These are phyloP conservation scores for Labrus mixtus DNA, from an alignment of 2,113 vertebrate species.

Conservation along the genomic window DNA sequence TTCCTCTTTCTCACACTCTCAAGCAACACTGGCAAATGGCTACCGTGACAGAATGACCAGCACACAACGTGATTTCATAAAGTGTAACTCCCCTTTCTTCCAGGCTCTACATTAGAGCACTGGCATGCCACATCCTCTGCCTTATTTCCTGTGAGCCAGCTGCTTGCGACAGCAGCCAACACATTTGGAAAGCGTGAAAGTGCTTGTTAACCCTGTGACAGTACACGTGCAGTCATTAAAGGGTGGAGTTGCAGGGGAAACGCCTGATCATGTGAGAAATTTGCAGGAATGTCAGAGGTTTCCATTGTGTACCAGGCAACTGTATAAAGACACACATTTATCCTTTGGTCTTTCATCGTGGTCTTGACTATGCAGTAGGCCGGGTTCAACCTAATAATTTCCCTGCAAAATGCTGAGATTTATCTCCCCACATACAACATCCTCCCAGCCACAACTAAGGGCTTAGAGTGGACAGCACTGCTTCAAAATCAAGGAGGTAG, in stretches of 20 bases:
- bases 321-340: conserved; percentile 51
- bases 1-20: conserved; percentile 14
- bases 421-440: conserved; percentile 56
- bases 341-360: conserved; percentile 60
- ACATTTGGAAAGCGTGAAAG: conserved; percentile 24
- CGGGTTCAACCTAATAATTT: conserved; percentile 66
- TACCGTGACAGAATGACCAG: conserved; percentile 16
- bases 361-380: conserved; percentile 48
- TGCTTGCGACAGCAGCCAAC: neutral
- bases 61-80: conserved; percentile 52
- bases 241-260: conserved; percentile 27
- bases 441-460: conserved; percentile 72
- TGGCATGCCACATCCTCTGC: conserved; percentile 66
- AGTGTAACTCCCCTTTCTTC: conserved; percentile 44
- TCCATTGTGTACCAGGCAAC: conserved; percentile 33
- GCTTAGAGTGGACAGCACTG: conserved; percentile 53
- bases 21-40: neutral
- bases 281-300: too few species aligned
- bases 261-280: conserved; percentile 13
- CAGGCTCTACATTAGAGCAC: conserved; percentile 16
- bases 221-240: conserved; percentile 6
- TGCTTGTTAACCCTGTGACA: conserved; percentile 47
- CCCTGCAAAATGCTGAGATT: conserved; percentile 55
- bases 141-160: conserved; percentile 72
- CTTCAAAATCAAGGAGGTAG: conserved; percentile 67